Percentiles rank a stretch among this genome's conserved stretches.
Conservation (phyloP, 2,113 vertebrate species). For the Camelus bactrianus region DNA sequence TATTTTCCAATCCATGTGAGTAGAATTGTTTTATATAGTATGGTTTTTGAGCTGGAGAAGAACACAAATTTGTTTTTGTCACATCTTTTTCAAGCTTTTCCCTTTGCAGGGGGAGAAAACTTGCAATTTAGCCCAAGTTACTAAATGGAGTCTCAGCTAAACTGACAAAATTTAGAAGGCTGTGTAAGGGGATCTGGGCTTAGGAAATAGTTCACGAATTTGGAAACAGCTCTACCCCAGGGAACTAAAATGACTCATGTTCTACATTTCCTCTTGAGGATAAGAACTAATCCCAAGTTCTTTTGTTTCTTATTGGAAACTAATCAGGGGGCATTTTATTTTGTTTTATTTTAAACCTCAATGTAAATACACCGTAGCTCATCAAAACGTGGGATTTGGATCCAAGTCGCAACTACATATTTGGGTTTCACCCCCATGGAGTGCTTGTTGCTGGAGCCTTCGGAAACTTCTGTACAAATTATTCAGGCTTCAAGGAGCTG, state of each 20-base stretch:
- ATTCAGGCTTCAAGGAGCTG: conserved; percentile 83
- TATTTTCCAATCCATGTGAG: conserved; percentile 96
- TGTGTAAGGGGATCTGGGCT: neutral
- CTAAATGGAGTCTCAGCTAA: neutral
- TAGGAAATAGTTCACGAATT: neutral
- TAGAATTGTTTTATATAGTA: conserved; percentile 58
- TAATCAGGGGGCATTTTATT: neutral
- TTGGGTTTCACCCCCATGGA: conserved; percentile 91
- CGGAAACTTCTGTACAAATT: conserved; percentile 87
- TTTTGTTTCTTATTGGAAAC: neutral
- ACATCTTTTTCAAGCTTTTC: neutral
- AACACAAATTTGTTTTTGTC: neutral
- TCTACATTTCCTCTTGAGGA: neutral
- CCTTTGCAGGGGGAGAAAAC: neutral
- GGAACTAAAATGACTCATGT: neutral
- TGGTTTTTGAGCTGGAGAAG: neutral
- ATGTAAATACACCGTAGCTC: conserved; percentile 82
- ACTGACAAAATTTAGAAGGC: neutral
- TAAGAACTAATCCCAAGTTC: neutral
- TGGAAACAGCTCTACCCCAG: neutral
- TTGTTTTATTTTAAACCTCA: neutral
- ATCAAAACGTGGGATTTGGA: conserved; percentile 89
- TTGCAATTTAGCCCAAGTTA: neutral
- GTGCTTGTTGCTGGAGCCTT: conserved; percentile 88
- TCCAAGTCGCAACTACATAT: conserved; percentile 88